A percentile compares a stretch with the other conserved stretches of the same genome.
These are phyloP conservation scores for Salpingus planirostris DNA, from an alignment of 2,888 invertebrate species.

Conservation along the genomic window DNA sequence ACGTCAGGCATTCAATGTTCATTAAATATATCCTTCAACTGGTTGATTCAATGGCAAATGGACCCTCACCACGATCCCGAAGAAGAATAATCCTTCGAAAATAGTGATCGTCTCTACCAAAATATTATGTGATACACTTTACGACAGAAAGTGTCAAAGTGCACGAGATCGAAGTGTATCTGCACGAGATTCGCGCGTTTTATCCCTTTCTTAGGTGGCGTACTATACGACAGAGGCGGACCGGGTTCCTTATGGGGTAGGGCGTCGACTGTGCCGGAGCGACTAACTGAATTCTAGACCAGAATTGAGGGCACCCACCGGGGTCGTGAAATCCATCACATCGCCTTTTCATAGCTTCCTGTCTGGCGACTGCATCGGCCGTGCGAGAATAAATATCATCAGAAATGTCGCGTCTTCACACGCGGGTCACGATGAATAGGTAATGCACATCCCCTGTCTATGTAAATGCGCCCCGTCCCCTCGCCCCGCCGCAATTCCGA, in stretches of 20 bases:
- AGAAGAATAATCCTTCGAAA: too few species aligned
- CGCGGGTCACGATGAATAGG: constrained; percentile 31
- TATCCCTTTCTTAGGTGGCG: background rate
- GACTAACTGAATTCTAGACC: constrained; percentile 37
- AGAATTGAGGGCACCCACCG: constrained; percentile 39
- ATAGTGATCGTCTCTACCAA: too few species aligned
- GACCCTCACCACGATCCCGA: too few species aligned
- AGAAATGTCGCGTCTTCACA: constrained; percentile 27
- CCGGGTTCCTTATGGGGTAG: too few species aligned
- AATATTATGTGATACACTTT: background rate
- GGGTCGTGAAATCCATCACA: constrained; percentile 41
- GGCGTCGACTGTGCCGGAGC: constrained; percentile 17
- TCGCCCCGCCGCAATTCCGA: too few species aligned
- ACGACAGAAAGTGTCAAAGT: too few species aligned
- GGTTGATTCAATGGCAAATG: too few species aligned
- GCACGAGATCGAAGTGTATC: too few species aligned
- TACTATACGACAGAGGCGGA: background rate
- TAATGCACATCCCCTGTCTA: constrained; percentile 27
- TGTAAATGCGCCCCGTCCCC: constrained; percentile 19
- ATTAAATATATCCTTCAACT: too few species aligned
- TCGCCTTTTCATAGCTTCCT: constrained; percentile 35
- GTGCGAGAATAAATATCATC: constrained; percentile 33
- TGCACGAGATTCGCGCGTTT: too few species aligned
- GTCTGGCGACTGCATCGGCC: constrained; percentile 22
- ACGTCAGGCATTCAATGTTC: too few species aligned